A percentile compares a stretch with the other conserved stretches of the same genome.
Evolutionary conservation across 2,113 vertebrate genomes (phyloP).

Genomic region (Poeciliopsis prolifica): DNA sequence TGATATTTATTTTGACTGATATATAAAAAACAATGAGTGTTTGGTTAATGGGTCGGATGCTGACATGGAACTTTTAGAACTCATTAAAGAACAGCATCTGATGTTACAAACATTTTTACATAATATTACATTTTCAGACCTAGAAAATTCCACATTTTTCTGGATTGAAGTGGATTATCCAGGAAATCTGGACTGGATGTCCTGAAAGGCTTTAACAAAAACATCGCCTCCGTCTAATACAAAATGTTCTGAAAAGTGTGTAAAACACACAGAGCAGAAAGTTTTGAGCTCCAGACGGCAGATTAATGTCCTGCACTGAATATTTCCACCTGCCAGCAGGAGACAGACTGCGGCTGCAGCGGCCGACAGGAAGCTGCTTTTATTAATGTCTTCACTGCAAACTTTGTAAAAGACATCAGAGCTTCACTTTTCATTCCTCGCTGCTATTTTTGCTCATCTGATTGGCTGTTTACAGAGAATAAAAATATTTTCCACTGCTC

Average conservation of each 20-base stretch:
- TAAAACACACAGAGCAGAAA: conserved; percentile 22
- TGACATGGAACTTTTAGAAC: too few species aligned
- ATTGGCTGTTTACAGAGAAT: conserved; percentile 29
- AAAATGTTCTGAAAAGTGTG: neutral
- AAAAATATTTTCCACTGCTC: conserved; percentile 17
- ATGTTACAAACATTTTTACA: too few species aligned
- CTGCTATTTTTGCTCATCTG: conserved; percentile 19
- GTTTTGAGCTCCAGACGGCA: conserved; percentile 42
- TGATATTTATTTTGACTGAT: too few species aligned
- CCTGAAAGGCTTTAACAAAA: neutral
- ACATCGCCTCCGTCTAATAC: neutral
- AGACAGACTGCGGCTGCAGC: conserved; percentile 61
- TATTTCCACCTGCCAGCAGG: conserved; percentile 65
- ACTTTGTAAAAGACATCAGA: conserved; percentile 47
- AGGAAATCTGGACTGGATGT: neutral
- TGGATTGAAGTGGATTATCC: neutral
- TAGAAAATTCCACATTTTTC: neutral
- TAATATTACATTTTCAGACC: too few species aligned
- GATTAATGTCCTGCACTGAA: conserved; percentile 71
- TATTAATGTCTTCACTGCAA: conserved; percentile 70
- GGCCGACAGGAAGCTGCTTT: conserved; percentile 44
- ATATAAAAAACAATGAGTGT: too few species aligned
- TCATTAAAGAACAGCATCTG: too few species aligned
- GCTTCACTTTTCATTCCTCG: conserved; percentile 37
- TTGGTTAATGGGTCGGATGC: too few species aligned